phyloP scores from a whole-genome alignment of 2,888 invertebrate species.

The Melanotus villosus region DNA sequence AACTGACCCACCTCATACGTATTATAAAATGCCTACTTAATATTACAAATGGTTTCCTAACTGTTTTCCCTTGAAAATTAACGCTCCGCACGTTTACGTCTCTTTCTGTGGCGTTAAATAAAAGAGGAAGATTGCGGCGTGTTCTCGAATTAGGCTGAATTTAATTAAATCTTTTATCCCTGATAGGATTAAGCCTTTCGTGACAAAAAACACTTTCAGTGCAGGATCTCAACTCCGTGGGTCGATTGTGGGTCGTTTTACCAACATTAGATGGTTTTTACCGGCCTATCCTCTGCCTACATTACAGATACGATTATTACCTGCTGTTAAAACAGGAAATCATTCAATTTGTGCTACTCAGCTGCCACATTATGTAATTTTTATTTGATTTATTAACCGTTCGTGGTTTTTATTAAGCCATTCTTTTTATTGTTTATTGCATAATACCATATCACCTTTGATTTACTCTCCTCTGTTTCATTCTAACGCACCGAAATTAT shows the following conservation, averaged over 20 bases:
- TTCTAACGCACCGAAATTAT: too few species aligned
- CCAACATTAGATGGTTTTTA: conserved; percentile 45
- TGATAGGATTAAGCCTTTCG: conserved; percentile 58
- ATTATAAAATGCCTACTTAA: conserved; percentile 41
- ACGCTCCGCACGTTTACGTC: conserved; percentile 10
- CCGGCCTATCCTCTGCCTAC: conserved; percentile 41
- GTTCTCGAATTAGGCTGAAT: conserved; percentile 43
- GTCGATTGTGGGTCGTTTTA: conserved; percentile 48
- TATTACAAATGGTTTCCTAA: conserved; percentile 42
- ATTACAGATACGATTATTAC: conserved; percentile 55
- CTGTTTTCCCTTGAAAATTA: conserved; percentile 28
- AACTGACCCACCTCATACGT: conserved; percentile 41
- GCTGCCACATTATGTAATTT: conserved; percentile 55
- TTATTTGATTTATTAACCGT: conserved; percentile 50
- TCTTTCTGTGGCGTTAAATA: conserved; percentile 22
- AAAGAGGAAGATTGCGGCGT: conserved; percentile 17
- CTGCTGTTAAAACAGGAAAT: conserved; percentile 59
- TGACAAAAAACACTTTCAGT: conserved; percentile 55
- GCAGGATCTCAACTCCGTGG: conserved; percentile 39
- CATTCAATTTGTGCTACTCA: conserved; percentile 60
- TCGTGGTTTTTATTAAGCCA: conserved; percentile 20
- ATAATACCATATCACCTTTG: conserved; percentile 5
- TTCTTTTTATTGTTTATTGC: conserved; percentile 17
- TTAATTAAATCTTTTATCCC: conserved; percentile 57
- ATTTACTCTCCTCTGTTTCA: background rate